Base-by-base conservation (phyloP, 2,797 vertebrate genomes). In the Acanthiza pusilla region DNA sequence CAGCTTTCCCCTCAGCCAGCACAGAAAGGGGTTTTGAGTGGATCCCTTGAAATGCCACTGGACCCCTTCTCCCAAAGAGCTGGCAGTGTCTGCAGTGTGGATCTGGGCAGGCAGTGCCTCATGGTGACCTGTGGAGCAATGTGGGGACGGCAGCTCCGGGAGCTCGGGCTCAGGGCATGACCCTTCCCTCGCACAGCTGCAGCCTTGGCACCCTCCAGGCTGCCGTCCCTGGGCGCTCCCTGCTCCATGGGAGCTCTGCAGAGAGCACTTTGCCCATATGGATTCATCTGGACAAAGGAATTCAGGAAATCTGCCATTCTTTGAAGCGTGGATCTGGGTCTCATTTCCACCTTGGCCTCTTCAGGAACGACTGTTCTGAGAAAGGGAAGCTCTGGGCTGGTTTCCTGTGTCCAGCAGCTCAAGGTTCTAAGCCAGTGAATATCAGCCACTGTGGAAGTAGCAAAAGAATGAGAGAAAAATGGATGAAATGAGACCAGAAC, bases 171-270 rank as follows among this genome's bases (percentile, higher is more conserved):
- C 58, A 1, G 18, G 74, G 58, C 55, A 30, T 77, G 85, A 90
- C 90, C 72, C 73, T 95, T 93, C 65, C 82, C 93, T 89, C 8
- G 65, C 85, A 77, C 79, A 91, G 82, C 93, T 89, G 92, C 79
- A 63, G 58, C 82, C 73, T 62, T 80, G 85, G 82, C 48, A 81
- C n/a, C 25, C 26, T 61, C 42, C 34, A 22, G 51, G 60, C 78
- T 68, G 53, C 71, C 8, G 32, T 74, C 54, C 36, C 26, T 47
- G 43, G 34, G 43, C 9, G 13, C 55, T 60, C 2, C 2, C 19
- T 93, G 72, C 72, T 76, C 14, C 1, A 3, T 42, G 63, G 60
- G 36, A 88, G 63, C 58, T 63, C 75, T 63, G 75, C 79, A 27
- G 26, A 76, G 13, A 25, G 14, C 74, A 14, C 0, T 36, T 68